Percentiles rank a stretch among this genome's conserved stretches.
phyloP scores from a whole-genome alignment of 2,113 vertebrate genomes.

The Phodopus roborovskii region DNA sequence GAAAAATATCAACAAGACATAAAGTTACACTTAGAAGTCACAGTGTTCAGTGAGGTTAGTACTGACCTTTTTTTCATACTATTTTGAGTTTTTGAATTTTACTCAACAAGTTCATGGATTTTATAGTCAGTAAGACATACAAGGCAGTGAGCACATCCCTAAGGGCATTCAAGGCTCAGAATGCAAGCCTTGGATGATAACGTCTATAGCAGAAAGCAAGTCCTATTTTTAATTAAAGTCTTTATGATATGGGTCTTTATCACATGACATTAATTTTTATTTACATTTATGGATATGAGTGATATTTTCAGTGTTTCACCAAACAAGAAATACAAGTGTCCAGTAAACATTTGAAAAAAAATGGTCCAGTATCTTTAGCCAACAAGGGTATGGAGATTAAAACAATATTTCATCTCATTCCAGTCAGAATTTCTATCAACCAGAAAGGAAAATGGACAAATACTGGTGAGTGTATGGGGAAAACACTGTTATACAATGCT shows the following conservation, averaged over 20 bases:
- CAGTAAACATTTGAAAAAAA: not conserved
- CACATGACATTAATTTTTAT: not conserved
- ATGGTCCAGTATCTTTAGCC: not conserved
- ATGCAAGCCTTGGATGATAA: not conserved
- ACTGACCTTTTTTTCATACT: not conserved
- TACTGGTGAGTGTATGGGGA: no score
- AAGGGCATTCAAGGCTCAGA: not conserved
- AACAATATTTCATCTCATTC: no score
- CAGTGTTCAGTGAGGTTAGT: not conserved
- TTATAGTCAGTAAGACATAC: not conserved
- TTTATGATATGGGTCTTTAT: not conserved
- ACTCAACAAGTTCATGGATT: not conserved
- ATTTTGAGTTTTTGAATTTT: conserved; percentile 17
- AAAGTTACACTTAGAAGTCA: not conserved
- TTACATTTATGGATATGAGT: not conserved
- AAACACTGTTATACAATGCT: no score
- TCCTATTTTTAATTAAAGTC: not conserved
- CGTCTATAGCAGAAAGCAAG: not conserved
- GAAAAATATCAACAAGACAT: conserved; percentile 39
- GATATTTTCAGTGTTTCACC: not conserved
- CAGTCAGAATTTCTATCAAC: no score
- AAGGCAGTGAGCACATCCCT: not conserved
- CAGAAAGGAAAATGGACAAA: no score
- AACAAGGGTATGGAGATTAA: rapidly evolving
- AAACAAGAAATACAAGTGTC: not conserved